Evolutionary conservation across 1,140 invertebrate genomes (phyloP).

Genomic region (Aphidius ervi): DNA sequence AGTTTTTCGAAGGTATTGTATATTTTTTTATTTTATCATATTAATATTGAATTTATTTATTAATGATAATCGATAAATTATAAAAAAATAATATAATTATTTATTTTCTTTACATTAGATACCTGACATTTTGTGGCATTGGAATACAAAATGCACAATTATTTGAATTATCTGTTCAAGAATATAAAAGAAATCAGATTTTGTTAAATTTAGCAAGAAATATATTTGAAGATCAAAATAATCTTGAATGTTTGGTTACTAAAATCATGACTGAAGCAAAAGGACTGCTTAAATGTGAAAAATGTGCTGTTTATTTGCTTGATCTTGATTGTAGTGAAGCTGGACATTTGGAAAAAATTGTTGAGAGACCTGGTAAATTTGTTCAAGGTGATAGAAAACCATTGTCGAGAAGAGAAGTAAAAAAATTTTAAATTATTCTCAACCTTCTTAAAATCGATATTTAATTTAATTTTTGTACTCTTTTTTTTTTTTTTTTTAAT

Average conservation of each 20-base stretch:
- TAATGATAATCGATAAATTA: background rate
- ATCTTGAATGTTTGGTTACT: conserved; percentile 86
- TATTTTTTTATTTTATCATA: background rate
- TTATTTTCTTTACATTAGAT: conserved; percentile 57
- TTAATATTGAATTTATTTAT: conserved; percentile 1
- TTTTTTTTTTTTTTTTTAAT: conserved; percentile 29
- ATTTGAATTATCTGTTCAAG: conserved; percentile 89
- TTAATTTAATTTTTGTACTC: background rate
- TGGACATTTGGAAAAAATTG: conserved; percentile 77
- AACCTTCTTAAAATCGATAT: conserved; percentile 2
- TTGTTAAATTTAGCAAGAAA: conserved; percentile 48
- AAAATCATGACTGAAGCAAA: conserved; percentile 96
- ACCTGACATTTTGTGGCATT: conserved; percentile 94
- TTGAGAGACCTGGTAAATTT: conserved; percentile 66
- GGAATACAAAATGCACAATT: conserved; percentile 96
- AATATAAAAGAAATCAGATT: conserved; percentile 88
- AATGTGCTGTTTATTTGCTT: conserved; percentile 85
- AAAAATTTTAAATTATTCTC: conserved; percentile 19
- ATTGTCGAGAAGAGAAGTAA: conserved; percentile 63
- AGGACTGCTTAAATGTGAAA: conserved; percentile 86
- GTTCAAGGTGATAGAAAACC: conserved; percentile 58
- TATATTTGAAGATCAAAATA: conserved; percentile 68
- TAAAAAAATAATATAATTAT: conserved; percentile 10
- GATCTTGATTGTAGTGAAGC: conserved; percentile 82
- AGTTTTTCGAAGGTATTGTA: conserved; percentile 63